Evolutionary conservation across 2,113 vertebrate genomes (phyloP).

Genomic region (Carlito syrichta): DNA sequence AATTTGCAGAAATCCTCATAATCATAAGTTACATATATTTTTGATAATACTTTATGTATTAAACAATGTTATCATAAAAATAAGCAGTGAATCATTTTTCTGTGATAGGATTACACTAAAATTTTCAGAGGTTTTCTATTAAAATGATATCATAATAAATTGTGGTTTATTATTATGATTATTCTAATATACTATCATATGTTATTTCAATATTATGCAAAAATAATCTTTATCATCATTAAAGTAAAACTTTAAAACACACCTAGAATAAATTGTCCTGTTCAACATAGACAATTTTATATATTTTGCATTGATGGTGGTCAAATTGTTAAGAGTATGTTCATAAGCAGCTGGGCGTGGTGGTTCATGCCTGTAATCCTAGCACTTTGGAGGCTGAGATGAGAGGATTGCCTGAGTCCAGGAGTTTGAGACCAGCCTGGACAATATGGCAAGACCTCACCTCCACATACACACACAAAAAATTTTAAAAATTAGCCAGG

Average conservation of each 20-base stretch:
- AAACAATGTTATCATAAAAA: neutral
- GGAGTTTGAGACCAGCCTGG: too few species aligned
- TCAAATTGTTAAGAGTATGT: neutral
- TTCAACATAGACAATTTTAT: neutral
- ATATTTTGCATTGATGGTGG: neutral
- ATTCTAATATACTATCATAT: neutral
- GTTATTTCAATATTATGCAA: neutral
- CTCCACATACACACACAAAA: too few species aligned
- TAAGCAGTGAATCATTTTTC: neutral
- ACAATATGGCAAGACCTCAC: too few species aligned
- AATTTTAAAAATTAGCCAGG: too few species aligned
- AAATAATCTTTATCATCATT: constrained; percentile 18
- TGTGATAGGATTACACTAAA: neutral
- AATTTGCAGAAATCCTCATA: neutral
- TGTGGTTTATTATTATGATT: neutral
- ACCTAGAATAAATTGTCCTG: neutral
- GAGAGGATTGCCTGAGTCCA: too few species aligned
- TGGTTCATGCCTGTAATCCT: too few species aligned
- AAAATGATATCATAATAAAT: neutral
- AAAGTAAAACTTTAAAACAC: constrained; percentile 16
- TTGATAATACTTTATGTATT: neutral
- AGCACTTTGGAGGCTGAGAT: too few species aligned
- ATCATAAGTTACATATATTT: neutral
- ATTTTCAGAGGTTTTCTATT: neutral
- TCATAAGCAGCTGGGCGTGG: too few species aligned